Evolutionary conservation across 2,888 invertebrate species (phyloP), one percentile per base, ranked within the genome.

Genomic region (Bruchidius siliquastri): DNA sequence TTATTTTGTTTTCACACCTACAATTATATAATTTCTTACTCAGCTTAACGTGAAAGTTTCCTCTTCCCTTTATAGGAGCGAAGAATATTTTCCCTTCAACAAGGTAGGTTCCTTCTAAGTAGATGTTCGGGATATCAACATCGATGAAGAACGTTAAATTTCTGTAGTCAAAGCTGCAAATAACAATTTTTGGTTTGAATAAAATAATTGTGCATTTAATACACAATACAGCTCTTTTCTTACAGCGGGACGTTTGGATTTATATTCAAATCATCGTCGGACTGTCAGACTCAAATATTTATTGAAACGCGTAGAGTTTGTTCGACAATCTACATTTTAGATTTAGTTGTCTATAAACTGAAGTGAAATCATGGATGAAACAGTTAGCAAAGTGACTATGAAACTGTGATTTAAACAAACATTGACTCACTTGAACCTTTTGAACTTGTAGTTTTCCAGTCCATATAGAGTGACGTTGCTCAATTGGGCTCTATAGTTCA

Each of bases 11-110:
- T 26, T 26, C 26, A 26, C n/a, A n/a, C n/a, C n/a, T n/a, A 26
- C 26, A 26, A 49, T 1, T 49, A 18, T 13, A 49, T 18, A 13
- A 13, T 13, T 68, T 72, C 77, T 73, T 74, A 77, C 77, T 75
- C 70, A 77, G 72, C 22, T 77, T 76, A n/a, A 70, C 73, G 67
- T 72, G 70, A 21, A 77, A 75, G 18, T 72, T 21, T 22, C 77
- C 77, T 67, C 75, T 21, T 72, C 77, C 76, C 70, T 72, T 74
- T 20, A 76, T 4, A 22, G 74, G 72, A 20, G 75, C 76, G 20
- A 75, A 71, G 2, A 77, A 71, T 26, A 77, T 26, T 18, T 77
- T 75, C 20, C 75, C 77, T 13, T 72, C 70, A 22, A 77, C 21
- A n/a, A 8, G 20, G 67, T 76, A 77, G n/a, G 67, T 70, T 20